phyloP scores from a whole-genome alignment of 2,888 invertebrate species.

The Coenonympha glycerion region DNA sequence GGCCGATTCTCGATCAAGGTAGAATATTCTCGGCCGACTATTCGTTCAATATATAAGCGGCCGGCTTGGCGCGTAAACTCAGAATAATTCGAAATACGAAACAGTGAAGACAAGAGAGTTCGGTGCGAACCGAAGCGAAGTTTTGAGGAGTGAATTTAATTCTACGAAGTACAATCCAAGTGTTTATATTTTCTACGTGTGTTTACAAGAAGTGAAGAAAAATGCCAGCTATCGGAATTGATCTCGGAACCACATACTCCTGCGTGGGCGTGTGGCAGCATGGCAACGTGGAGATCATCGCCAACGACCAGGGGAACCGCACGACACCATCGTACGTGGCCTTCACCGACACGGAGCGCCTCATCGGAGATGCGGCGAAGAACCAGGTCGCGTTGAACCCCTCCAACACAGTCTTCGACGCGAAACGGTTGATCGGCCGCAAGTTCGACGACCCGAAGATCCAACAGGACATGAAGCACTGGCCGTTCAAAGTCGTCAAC shows the following conservation, averaged over 20 bases:
- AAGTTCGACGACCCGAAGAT: conserved; percentile 83
- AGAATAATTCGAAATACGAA: conserved; percentile 56
- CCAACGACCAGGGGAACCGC: conserved; percentile 80
- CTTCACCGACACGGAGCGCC: conserved; percentile 81
- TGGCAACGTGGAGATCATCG: conserved; percentile 84
- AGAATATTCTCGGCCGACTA: conserved; percentile 45
- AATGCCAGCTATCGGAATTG: conserved; percentile 75
- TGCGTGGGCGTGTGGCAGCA: conserved; percentile 76
- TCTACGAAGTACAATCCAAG: conserved; percentile 15
- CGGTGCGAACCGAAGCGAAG: conserved; percentile 43
- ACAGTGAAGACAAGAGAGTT: conserved; percentile 42
- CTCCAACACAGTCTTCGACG: conserved; percentile 82
- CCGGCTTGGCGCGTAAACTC: conserved; percentile 44
- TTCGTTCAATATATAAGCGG: conserved; percentile 49
- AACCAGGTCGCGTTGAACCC: conserved; percentile 85
- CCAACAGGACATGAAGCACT: conserved; percentile 86
- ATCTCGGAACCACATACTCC: conserved; percentile 75
- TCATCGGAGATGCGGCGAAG: conserved; percentile 82
- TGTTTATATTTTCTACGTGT: conserved; percentile 23
- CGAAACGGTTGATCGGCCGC: conserved; percentile 88
- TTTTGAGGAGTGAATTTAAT: conserved; percentile 30
- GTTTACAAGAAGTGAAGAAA: conserved; percentile 31
- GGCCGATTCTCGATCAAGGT: conserved; percentile 37
- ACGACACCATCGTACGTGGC: conserved; percentile 85
- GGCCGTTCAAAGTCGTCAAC: conserved; percentile 86